These are phyloP conservation scores for Holotrichia oblita DNA, from an alignment of 1,140 invertebrate species.

Conservation along the genomic window DNA sequence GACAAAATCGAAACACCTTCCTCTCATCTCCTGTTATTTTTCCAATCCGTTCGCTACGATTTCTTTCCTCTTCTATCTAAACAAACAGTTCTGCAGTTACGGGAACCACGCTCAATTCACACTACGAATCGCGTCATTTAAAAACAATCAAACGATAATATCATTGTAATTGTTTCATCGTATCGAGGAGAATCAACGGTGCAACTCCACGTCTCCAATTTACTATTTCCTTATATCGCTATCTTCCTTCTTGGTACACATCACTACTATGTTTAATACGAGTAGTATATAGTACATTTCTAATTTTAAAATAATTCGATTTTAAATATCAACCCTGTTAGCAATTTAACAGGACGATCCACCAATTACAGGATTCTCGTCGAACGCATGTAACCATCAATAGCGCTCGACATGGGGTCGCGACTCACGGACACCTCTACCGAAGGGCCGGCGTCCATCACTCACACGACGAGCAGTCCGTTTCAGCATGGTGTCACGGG, in stretches of 20 bases:
- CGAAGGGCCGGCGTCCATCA: background rate
- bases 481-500: background rate
- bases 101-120: background rate
- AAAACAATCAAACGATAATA: slow-evolving; percentile 8
- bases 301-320: too few species aligned
- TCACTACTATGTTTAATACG: too few species aligned
- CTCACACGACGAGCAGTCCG: background rate
- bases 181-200: background rate
- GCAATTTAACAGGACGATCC: too few species aligned
- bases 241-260: too few species aligned
- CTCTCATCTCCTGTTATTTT: too few species aligned
- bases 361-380: too few species aligned
- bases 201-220: too few species aligned
- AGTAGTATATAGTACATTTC: too few species aligned
- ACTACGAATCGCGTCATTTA: background rate
- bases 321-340: too few species aligned
- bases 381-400: background rate
- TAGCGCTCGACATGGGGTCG: background rate
- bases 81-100: background rate
- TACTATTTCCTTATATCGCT: too few species aligned
- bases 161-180: slow-evolving; percentile 2
- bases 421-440: background rate
- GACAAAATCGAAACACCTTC: too few species aligned
- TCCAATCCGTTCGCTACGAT: too few species aligned
- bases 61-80: background rate